Conservation (phyloP, 2,797 vertebrate genomes). For the Leptodactylus fallax region DNA sequence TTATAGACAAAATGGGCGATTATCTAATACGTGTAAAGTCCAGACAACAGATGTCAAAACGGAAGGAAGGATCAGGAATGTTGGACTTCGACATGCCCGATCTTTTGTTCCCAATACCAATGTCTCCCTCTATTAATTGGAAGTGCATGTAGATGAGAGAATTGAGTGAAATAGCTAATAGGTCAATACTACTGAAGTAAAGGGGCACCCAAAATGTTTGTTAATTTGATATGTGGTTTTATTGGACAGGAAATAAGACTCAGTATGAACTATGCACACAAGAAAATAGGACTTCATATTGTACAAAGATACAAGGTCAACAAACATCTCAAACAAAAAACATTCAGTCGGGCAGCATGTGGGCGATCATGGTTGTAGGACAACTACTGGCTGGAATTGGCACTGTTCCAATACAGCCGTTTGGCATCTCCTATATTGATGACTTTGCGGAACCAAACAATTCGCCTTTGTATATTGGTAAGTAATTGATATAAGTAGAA, state of each 20-base stretch:
- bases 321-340: not conserved
- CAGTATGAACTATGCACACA: constrained; percentile 72
- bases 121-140: too few species aligned
- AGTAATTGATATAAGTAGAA: constrained; percentile 60
- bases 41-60: too few species aligned
- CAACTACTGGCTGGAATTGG: constrained; percentile 92
- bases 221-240: not conserved
- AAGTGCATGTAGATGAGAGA: too few species aligned
- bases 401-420: constrained; percentile 95
- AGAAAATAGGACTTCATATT: constrained; percentile 69
- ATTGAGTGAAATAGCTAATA: too few species aligned
- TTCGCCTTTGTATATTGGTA: constrained; percentile 92
- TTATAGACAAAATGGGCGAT: not conserved
- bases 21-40: too few species aligned
- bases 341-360: constrained; percentile 82
- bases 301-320: constrained; percentile 69
- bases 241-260: constrained; percentile 65
- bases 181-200: too few species aligned
- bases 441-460: constrained; percentile 89
- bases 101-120: too few species aligned
- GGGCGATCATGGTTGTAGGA: constrained; percentile 88
- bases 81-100: too few species aligned
- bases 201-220: too few species aligned
- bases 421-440: constrained; percentile 95
- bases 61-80: too few species aligned